A percentile compares a stretch with the other conserved stretches of the same genome.
These are phyloP conservation scores for Coregonus clupeaformis DNA, from an alignment of 2,113 vertebrate species.

Conservation along the genomic window DNA sequence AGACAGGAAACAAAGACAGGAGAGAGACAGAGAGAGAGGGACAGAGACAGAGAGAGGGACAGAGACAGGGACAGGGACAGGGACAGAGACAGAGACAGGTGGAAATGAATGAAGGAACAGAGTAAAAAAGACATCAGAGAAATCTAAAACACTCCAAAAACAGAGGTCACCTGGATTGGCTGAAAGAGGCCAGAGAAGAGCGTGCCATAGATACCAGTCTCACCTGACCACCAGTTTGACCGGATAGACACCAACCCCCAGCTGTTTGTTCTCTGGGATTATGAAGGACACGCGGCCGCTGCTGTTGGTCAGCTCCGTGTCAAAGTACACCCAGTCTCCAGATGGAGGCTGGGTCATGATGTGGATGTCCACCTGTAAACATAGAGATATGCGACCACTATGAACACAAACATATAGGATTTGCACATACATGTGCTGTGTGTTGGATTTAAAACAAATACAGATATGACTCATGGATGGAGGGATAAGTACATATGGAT, in stretches of 20 bases:
- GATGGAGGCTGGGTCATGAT: slow-evolving; percentile 91
- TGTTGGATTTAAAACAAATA: no score
- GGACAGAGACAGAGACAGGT: neutral
- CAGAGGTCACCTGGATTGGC: neutral
- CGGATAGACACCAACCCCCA: slow-evolving; percentile 90
- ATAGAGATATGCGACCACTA: neutral
- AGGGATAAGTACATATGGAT: neutral
- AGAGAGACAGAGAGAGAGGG: neutral
- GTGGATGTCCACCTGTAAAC: slow-evolving; percentile 87
- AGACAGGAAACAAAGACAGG: neutral
- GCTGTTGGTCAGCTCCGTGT: slow-evolving; percentile 91
- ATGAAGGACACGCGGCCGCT: slow-evolving; percentile 89
- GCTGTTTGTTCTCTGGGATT: slow-evolving; percentile 81
- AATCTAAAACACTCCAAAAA: neutral
- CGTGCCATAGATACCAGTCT: slow-evolving; percentile 18
- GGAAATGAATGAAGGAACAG: neutral
- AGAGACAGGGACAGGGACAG: neutral
- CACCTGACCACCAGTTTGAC: slow-evolving; percentile 98
- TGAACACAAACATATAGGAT: neutral
- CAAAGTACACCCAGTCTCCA: slow-evolving; percentile 90
- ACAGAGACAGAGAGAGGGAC: neutral
- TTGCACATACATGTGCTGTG: neutral
- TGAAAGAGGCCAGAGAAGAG: neutral
- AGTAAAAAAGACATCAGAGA: neutral
- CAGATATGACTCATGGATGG: no score